Evolutionary conservation across 2,797 vertebrate genomes (phyloP), one percentile per base, ranked within the genome.

Genomic region (Chaenodraco wilsoni): DNA sequence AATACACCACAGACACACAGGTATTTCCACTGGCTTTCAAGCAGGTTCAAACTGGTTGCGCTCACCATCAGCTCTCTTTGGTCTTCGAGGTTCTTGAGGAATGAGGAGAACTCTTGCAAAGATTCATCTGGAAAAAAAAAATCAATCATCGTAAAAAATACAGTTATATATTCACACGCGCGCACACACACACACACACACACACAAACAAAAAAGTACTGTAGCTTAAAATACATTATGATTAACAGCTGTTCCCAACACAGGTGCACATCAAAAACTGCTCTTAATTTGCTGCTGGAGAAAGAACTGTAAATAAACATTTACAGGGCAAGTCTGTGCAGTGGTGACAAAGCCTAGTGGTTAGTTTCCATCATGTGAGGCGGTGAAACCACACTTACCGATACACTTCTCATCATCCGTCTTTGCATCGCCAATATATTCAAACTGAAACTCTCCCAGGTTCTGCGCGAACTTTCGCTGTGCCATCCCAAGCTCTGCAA

Each of bases 1-100:
- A 55, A 56, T 10, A 44, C 59, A 2, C 31, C 19, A 43, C 52
- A 67, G 9, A 51, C 21, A 43, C 41, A 33, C 50, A 83, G 69
- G 61, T 78, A 82, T 81, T 82, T 79, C 40, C 43, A n/a, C 19
- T 27, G 40, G 23, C 37, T 78, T 74, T 71, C 16, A 66, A 69
- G 64, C 81, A 80, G 74, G 86, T 85, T 81, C 45, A 61, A 50
- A 89, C 77, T 79, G 68, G 72, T 72, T 65, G 46, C 73, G 91
- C 96, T 97, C 88, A 99, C 98, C 98, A 99, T 96, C 72, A 99
- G 94, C 88, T 99, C 98, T 89, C 97, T 96, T 93, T 99, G 98
- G 23, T 99, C 98, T 93, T 99, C 98, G 57, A 99, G 90, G 78
- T 97, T 98, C 93, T 92, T 97, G 81, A 99, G 91, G 78, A 99